Percentiles rank a stretch among this genome's conserved stretches.
These are phyloP conservation scores for Brachyptera risi DNA, from an alignment of 2,888 invertebrate genomes.

Conservation along the genomic window DNA sequence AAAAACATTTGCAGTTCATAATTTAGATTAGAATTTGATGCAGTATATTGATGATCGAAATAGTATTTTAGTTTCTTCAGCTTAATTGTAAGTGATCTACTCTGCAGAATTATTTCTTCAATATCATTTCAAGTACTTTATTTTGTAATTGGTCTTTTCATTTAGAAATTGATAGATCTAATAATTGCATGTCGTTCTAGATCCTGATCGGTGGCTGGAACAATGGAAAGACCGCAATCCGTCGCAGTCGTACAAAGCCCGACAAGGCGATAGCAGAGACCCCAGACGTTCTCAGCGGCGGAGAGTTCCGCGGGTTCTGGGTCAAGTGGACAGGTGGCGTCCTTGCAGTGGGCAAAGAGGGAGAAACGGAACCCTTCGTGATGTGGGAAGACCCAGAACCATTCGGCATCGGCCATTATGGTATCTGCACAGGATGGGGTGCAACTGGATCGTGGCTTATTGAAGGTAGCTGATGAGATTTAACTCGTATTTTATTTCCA, in stretches of 20 bases:
- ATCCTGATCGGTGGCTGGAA: slow-evolving; percentile 87
- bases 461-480: slow-evolving; percentile 68
- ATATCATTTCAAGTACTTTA: too few species aligned
- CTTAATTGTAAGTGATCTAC: too few species aligned
- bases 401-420: slow-evolving; percentile 68
- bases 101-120: too few species aligned
- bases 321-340: slow-evolving; percentile 67
- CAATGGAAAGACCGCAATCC: slow-evolving; percentile 77
- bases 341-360: slow-evolving; percentile 68
- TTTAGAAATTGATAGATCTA: too few species aligned
- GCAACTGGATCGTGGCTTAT: slow-evolving; percentile 77
- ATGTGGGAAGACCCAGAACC: slow-evolving; percentile 67
- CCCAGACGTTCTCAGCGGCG: slow-evolving; percentile 64
- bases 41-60: too few species aligned
- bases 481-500: too few species aligned
- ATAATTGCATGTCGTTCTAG: slow-evolving; percentile 42
- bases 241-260: slow-evolving; percentile 71
- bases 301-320: slow-evolving; percentile 82
- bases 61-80: too few species aligned
- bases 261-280: slow-evolving; percentile 68
- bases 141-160: too few species aligned
- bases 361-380: slow-evolving; percentile 67
- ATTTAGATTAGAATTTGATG: too few species aligned
- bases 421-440: slow-evolving; percentile 85
- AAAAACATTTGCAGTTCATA: too few species aligned